Percentiles rank a stretch among this genome's conserved stretches.
Conservation (phyloP, 2,113 vertebrate species). For the Lipotes vexillifer region DNA sequence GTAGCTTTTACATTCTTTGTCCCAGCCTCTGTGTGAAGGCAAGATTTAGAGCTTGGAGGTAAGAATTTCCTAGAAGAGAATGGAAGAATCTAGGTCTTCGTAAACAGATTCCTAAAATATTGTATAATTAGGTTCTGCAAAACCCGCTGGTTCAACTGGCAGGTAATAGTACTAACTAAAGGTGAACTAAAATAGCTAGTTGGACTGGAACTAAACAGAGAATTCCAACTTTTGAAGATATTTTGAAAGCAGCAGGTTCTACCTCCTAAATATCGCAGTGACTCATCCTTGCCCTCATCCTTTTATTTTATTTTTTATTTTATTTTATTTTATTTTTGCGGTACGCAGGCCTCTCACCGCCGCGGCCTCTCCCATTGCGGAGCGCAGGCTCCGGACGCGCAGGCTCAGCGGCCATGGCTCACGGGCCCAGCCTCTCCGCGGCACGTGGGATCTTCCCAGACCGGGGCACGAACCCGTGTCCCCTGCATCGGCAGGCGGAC, state of each 20-base stretch:
- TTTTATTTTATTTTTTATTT: not conserved
- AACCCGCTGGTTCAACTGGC: not conserved
- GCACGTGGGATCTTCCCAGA: too few relatives aligned
- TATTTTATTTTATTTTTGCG: too few relatives aligned
- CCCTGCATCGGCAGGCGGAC: too few relatives aligned
- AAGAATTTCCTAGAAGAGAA: not conserved
- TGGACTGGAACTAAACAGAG: not conserved
- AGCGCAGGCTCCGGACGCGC: too few relatives aligned
- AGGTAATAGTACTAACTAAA: not conserved
- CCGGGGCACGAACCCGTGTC: too few relatives aligned
- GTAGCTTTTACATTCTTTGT: not conserved
- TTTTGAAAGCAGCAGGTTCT: not conserved
- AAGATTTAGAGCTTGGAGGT: not conserved
- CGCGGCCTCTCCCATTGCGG: fast-evolving
- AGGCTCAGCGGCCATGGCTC: too few relatives aligned
- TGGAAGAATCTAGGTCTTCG: not conserved
- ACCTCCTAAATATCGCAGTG: not conserved
- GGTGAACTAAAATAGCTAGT: not conserved
- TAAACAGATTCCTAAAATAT: not conserved
- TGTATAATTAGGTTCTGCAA: not conserved
- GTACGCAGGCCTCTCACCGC: too few relatives aligned
- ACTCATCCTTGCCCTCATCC: not conserved
- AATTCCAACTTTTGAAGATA: not conserved
- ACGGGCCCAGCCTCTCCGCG: too few relatives aligned
- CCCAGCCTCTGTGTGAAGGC: not conserved